Percentiles rank a stretch among this genome's conserved stretches.
phyloP scores from a whole-genome alignment of 2,113 vertebrate species.

The Sinosuthora webbiana region DNA sequence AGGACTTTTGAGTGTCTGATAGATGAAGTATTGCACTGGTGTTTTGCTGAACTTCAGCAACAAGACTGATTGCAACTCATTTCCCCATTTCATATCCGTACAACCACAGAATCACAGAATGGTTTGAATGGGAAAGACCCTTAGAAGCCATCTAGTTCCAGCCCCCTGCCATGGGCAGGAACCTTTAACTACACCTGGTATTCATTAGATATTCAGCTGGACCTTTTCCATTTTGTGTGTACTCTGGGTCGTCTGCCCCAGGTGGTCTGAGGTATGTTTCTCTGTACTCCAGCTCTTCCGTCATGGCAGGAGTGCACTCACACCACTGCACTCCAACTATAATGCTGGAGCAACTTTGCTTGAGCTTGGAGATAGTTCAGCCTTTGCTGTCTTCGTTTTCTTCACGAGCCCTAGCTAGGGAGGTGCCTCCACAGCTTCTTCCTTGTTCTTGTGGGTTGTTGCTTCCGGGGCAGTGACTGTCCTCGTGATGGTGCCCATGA shows the following conservation, averaged over 20 bases:
- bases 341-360: neutral
- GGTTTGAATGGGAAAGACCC: neutral
- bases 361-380: neutral
- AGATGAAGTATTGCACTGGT: neutral
- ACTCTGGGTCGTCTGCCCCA: neutral
- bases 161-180: neutral
- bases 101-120: neutral
- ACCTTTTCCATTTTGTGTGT: neutral
- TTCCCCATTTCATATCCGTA: neutral
- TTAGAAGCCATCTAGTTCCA: neutral
- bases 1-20: rapidly evolving
- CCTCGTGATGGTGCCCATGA: rapidly evolving
- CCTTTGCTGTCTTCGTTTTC: neutral
- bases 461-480: rapidly evolving
- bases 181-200: neutral
- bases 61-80: neutral
- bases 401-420: neutral
- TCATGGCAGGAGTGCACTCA: rapidly evolving
- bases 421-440: neutral
- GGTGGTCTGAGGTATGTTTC: neutral
- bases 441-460: rapidly evolving
- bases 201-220: neutral
- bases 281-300: neutral
- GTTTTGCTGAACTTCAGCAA: neutral
- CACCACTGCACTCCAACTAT: rapidly evolving